Evolutionary conservation across 2,113 vertebrate genomes (phyloP).

Genomic region (Andinoacara biseriatus): DNA sequence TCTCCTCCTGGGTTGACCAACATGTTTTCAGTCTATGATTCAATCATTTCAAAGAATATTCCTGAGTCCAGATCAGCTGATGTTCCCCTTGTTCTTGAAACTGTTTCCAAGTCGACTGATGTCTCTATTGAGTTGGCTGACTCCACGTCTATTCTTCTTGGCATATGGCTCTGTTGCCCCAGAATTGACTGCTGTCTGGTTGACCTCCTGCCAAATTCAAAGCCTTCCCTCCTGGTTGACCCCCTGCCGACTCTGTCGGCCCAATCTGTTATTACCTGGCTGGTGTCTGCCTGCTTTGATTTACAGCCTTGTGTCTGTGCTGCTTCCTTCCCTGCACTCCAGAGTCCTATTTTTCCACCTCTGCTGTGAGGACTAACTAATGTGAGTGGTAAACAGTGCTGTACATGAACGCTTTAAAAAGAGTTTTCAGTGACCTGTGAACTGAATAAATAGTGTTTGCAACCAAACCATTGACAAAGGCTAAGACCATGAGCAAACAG

Average conservation of each 20-base stretch:
- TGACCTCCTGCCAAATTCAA: conserved; percentile 14
- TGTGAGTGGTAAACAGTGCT: conserved; percentile 5
- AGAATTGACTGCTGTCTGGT: not conserved
- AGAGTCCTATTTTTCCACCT: not conserved
- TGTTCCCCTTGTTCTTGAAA: not conserved
- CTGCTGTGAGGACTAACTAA: not conserved
- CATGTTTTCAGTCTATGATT: not conserved
- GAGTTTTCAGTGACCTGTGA: conserved; percentile 11
- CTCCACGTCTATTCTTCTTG: not conserved
- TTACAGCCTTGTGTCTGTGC: not conserved
- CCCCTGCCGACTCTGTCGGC: not conserved
- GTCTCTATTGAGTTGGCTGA: not conserved
- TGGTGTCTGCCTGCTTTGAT: conserved; percentile 3
- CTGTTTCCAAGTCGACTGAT: not conserved
- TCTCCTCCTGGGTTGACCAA: not conserved
- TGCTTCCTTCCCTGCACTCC: not conserved
- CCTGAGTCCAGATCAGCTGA: not conserved
- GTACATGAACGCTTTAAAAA: not conserved
- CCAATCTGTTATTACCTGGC: conserved; percentile 13
- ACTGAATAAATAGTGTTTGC: not conserved
- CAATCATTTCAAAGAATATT: not conserved
- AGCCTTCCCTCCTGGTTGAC: not conserved
- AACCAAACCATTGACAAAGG: conserved; percentile 6
- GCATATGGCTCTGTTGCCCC: not conserved
- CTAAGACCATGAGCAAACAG: not conserved